Conservation (phyloP, 2,888 invertebrate species). For the Stramonita haemastoma region DNA sequence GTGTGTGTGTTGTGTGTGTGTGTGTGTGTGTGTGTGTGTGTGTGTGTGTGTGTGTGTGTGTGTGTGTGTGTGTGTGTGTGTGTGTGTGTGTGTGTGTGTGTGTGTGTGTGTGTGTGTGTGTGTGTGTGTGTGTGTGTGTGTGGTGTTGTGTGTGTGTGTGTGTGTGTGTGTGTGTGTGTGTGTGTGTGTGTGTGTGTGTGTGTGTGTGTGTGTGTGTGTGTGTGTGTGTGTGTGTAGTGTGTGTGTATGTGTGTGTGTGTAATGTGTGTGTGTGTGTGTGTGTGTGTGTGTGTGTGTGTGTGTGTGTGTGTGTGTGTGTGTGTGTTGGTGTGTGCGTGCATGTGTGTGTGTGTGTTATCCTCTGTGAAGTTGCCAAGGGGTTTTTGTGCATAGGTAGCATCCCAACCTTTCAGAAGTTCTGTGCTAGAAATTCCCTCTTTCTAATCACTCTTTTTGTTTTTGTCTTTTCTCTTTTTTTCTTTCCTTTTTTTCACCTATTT, state of each 20-base stretch:
- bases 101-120: background rate
- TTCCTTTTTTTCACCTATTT: no score
- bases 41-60: slow-evolving; percentile 1
- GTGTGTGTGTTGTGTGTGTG: background rate
- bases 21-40: slow-evolving; percentile 3
- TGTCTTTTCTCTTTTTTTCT: no score
- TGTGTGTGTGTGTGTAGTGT: background rate
- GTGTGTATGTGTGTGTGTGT: slow-evolving; percentile 9
- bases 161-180: background rate
- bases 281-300: background rate
- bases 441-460: no score
- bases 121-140: background rate
- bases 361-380: background rate
- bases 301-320: background rate
- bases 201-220: background rate
- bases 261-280: background rate
- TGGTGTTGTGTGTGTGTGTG: background rate
- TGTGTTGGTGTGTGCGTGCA: background rate
- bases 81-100: background rate
- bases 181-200: background rate
- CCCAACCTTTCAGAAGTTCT: no score
- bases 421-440: no score
- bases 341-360: background rate
- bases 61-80: background rate
- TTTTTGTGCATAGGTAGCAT: no score